Conservation (phyloP, 2,113 vertebrate genomes). For the Ictalurus furcatus region DNA sequence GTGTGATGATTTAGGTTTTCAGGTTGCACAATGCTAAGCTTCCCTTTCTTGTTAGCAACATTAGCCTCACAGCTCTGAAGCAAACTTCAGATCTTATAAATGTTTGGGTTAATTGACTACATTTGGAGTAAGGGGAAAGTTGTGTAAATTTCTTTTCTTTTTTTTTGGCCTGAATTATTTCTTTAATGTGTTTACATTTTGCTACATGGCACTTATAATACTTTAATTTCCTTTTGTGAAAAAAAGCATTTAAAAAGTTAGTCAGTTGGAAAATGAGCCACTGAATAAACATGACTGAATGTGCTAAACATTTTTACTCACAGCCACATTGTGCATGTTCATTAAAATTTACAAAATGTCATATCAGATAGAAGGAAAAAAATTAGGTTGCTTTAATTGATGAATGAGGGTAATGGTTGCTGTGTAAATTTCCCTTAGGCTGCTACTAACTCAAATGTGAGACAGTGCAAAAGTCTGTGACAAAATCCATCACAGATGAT, state of each 20-base stretch:
- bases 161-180: not conserved
- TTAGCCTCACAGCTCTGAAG: not conserved
- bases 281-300: slow-evolving; percentile 46
- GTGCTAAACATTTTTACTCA: slow-evolving; percentile 48
- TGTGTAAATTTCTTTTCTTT: not conserved
- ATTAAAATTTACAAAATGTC: slow-evolving; percentile 34
- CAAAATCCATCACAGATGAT: not conserved
- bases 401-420: slow-evolving; percentile 26
- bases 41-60: not conserved
- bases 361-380: slow-evolving; percentile 32
- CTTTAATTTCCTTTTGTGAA: slow-evolving; percentile 6
- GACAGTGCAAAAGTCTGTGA: not conserved
- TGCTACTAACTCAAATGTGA: not conserved
- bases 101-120: not conserved
- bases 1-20: not conserved
- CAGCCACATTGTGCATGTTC: slow-evolving; percentile 30
- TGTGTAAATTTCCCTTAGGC: not conserved
- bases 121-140: not conserved
- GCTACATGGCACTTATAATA: not conserved
- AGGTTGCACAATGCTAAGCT: not conserved
- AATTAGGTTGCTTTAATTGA: slow-evolving; percentile 35
- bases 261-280: slow-evolving; percentile 22
- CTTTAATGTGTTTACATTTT: slow-evolving; percentile 20
- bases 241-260: slow-evolving; percentile 17
- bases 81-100: not conserved